Percentiles rank a stretch among this genome's conserved stretches.
phyloP scores from a whole-genome alignment of 2,797 vertebrate species.

The Urosaurus nigricauda region DNA sequence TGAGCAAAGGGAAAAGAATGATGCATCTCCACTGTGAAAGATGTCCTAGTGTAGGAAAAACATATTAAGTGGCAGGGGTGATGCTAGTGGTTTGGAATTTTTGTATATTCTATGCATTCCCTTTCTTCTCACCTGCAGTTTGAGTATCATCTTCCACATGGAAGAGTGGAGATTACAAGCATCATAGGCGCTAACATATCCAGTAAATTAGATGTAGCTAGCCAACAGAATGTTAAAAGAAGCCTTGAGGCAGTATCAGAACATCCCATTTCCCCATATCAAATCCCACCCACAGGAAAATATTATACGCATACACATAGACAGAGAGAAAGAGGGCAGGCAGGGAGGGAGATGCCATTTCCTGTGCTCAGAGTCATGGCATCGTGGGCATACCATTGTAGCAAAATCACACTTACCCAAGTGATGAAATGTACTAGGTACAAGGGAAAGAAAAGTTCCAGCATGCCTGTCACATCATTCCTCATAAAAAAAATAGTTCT shows the following conservation, averaged over 20 bases:
- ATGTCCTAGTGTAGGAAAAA: conserved; percentile 50
- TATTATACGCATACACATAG: not conserved
- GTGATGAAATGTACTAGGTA: not conserved
- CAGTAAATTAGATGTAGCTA: conserved; percentile 16
- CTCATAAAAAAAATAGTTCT: not conserved
- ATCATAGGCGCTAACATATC: not conserved
- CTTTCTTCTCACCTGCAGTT: conserved; percentile 19
- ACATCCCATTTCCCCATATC: conserved; percentile 14
- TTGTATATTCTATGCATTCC: conserved; percentile 28
- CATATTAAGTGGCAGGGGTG: conserved; percentile 43
- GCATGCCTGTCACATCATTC: not conserved
- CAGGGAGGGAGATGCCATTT: not conserved
- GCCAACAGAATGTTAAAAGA: conserved; percentile 24
- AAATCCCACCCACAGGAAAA: not conserved
- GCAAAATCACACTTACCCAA: not conserved
- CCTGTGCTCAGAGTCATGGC: not conserved
- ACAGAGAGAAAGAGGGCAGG: not conserved
- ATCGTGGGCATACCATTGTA: not conserved
- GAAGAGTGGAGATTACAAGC: conserved; percentile 28
- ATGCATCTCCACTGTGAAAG: conserved; percentile 52
- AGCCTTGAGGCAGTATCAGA: conserved; percentile 48
- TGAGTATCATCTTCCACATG: conserved; percentile 31
- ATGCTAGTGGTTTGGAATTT: conserved; percentile 57
- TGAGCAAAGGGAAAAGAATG: conserved; percentile 46
- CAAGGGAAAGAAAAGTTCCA: not conserved